Evolutionary conservation across 2,888 invertebrate genomes (phyloP).

Genomic region (Spodoptera exigua): DNA sequence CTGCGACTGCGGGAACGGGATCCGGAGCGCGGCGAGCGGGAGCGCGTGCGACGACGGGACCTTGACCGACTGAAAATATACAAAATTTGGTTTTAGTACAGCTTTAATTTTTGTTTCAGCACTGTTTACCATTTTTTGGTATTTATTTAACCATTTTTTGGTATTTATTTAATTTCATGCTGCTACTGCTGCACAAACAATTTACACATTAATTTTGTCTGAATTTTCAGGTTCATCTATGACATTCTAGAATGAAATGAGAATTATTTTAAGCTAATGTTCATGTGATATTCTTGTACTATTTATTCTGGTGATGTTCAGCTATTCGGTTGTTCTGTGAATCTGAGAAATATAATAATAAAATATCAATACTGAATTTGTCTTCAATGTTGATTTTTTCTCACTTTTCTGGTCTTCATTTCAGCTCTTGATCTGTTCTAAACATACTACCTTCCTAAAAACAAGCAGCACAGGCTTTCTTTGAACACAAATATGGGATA

Average conservation of each 20-base stretch:
- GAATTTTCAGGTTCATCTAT: no score
- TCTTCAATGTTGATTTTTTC: conserved; percentile 1
- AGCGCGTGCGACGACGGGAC: conserved; percentile 90
- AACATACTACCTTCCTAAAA: conserved; percentile 54
- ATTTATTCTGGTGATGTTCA: conserved; percentile 1
- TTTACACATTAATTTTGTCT: no score
- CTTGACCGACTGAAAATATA: conserved; percentile 88
- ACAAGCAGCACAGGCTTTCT: conserved; percentile 65
- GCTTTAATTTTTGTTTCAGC: conserved; percentile 6
- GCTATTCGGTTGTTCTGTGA: no score
- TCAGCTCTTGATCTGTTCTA: conserved; percentile 45
- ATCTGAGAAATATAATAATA: conserved; percentile 24
- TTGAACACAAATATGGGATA: conserved; percentile 83
- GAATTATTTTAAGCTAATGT: no score
- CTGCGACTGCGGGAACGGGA: conserved; percentile 84
- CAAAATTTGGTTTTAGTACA: conserved; percentile 42
- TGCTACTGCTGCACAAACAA: no score
- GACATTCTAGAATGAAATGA: no score
- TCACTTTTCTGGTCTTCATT: conserved; percentile 17
- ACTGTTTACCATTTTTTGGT: conserved; percentile 41
- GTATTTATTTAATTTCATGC: no score
- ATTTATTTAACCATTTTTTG: no score
- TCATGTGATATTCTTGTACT: no score
- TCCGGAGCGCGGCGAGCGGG: conserved; percentile 88
- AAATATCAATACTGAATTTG: background rate